These are phyloP conservation scores for Cebidichthys violaceus DNA, from an alignment of 2,113 vertebrate genomes.

Conservation along the genomic window DNA sequence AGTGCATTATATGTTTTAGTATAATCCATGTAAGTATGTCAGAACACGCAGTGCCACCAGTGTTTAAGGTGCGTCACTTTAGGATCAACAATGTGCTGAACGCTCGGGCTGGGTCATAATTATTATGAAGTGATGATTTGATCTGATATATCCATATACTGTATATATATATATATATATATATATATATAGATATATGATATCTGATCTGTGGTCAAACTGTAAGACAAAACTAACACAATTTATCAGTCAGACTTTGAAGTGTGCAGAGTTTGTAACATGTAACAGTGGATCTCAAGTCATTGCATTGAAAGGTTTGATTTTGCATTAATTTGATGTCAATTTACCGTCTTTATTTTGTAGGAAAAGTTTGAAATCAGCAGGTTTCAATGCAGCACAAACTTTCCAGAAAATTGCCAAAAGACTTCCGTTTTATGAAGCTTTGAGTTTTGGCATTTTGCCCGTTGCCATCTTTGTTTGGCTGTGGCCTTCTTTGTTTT, in stretches of 20 bases:
- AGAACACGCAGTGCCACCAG: not conserved
- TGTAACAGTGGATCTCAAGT: not conserved
- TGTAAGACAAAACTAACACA: not conserved
- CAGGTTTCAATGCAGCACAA: too few relatives aligned
- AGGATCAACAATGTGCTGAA: not conserved
- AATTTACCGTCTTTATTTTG: not conserved
- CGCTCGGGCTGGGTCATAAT: not conserved
- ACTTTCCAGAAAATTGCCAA: too few relatives aligned
- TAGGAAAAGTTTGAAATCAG: not conserved
- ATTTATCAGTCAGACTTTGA: not conserved
- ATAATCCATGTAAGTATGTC: slow-evolving; percentile 36
- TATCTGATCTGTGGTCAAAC: not conserved
- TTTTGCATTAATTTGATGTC: not conserved
- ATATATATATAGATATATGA: too few relatives aligned
- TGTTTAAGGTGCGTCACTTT: not conserved
- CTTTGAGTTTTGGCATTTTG: too few relatives aligned
- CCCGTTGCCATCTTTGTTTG: too few relatives aligned
- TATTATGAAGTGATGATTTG: not conserved
- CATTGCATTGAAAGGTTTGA: not conserved
- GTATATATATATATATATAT: too few relatives aligned
- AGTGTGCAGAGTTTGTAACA: not conserved
- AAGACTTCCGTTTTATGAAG: too few relatives aligned
- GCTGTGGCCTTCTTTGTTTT: too few relatives aligned
- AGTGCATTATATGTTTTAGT: slow-evolving; percentile 35
- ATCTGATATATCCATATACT: too few relatives aligned